Evolutionary conservation across 1,140 invertebrate species (phyloP).

Genomic region (Drosophila hydei): DNA sequence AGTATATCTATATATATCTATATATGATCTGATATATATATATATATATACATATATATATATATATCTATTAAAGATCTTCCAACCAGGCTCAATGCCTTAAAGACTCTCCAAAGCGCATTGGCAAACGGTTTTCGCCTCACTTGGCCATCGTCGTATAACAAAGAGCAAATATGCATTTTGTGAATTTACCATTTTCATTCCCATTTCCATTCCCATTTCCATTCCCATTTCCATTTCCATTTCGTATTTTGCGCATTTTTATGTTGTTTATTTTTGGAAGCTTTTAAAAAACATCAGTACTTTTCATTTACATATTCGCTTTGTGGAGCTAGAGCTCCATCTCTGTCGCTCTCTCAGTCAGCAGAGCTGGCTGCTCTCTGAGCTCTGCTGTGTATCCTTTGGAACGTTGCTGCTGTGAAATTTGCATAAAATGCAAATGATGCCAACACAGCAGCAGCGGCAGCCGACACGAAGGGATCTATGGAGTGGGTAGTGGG

Average conservation of each 20-base stretch:
- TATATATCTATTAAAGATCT: too few species aligned
- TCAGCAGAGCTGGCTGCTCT: neutral
- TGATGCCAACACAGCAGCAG: slow-evolving; percentile 59
- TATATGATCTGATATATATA: too few species aligned
- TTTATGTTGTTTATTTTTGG: slow-evolving; percentile 82
- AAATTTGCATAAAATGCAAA: slow-evolving; percentile 84
- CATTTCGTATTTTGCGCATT: slow-evolving; percentile 70
- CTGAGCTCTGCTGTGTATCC: slow-evolving; percentile 59
- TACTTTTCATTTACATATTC: slow-evolving; percentile 80
- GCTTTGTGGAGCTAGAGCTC: slow-evolving; percentile 53
- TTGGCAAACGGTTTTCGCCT: slow-evolving; percentile 1
- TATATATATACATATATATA: too few species aligned
- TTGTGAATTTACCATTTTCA: slow-evolving; percentile 66
- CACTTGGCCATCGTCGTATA: slow-evolving; percentile 34
- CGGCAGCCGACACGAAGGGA: neutral
- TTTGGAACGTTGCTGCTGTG: slow-evolving; percentile 68
- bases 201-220: slow-evolving; percentile 59
- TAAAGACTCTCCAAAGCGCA: slow-evolving; percentile 1
- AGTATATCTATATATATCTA: too few species aligned
- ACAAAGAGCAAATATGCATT: slow-evolving; percentile 75
- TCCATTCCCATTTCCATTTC: slow-evolving; percentile 63
- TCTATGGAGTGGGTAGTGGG: too few species aligned
- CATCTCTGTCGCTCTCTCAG: neutral
- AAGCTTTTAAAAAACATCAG: slow-evolving; percentile 79
- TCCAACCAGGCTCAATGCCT: too few species aligned